Evolutionary conservation across 2,113 vertebrate genomes (phyloP).

Genomic region (Rhegmatorhina hoffmannsi): DNA sequence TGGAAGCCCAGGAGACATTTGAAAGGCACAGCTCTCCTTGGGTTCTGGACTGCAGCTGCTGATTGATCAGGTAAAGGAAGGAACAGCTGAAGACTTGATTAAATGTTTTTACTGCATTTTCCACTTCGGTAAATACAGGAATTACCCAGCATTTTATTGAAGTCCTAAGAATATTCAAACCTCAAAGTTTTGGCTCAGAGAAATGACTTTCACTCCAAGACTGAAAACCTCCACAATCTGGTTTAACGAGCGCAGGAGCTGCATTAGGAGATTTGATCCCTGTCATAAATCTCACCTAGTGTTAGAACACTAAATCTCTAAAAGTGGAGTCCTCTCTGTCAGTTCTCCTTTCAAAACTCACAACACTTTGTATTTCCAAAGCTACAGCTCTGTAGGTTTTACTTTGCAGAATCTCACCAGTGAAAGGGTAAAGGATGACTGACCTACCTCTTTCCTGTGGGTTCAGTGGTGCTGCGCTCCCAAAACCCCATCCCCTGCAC

Average conservation of each 20-base stretch:
- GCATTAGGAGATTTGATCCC: neutral
- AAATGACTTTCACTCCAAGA: neutral
- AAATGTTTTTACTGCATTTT: conserved; percentile 31
- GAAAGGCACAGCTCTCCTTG: neutral
- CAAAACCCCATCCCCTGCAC: neutral
- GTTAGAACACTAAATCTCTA: neutral
- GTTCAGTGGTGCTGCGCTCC: neutral
- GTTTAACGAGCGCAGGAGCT: neutral
- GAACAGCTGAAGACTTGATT: conserved; percentile 15
- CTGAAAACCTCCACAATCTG: neutral
- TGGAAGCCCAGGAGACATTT: neutral
- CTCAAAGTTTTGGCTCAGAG: neutral
- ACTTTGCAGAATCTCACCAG: neutral
- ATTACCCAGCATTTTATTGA: neutral
- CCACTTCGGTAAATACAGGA: neutral
- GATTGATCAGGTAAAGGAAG: neutral
- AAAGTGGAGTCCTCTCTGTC: neutral
- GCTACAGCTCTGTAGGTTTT: neutral
- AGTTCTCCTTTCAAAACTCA: neutral
- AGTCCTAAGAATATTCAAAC: neutral
- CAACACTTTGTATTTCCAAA: neutral
- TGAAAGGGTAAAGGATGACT: neutral
- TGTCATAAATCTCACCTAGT: neutral
- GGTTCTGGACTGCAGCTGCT: neutral
- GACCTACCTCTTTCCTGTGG: neutral